A percentile compares a stretch with the other conserved stretches of the same genome.
phyloP scores from a whole-genome alignment of 2,797 vertebrate species.

The Coccyzus lansbergi region DNA sequence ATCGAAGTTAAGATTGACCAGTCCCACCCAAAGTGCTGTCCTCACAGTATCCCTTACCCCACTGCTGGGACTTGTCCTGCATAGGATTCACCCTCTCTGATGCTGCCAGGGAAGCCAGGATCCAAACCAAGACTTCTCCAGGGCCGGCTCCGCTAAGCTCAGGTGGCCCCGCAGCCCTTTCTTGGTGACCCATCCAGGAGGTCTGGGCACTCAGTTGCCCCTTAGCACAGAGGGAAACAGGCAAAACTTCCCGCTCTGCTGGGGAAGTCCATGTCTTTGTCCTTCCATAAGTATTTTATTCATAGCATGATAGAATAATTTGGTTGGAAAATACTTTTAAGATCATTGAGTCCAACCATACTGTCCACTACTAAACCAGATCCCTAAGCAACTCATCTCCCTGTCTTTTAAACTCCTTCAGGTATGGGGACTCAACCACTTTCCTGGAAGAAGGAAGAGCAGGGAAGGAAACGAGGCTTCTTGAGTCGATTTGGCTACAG shows the following conservation, averaged over 20 bases:
- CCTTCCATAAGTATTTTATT: not conserved
- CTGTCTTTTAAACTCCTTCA: too few species aligned
- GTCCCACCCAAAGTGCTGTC: not conserved
- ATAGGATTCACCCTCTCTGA: not conserved
- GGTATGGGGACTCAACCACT: too few species aligned
- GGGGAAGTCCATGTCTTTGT: not conserved
- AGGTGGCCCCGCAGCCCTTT: not conserved
- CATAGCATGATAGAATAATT: too few species aligned
- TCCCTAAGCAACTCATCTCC: too few species aligned
- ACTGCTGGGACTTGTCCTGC: not conserved
- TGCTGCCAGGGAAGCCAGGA: not conserved
- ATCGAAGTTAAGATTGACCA: not conserved
- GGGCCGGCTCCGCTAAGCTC: not conserved
- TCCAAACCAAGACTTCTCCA: not conserved
- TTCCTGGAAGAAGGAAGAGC: too few species aligned
- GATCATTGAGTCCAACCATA: too few species aligned
- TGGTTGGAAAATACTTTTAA: too few species aligned
- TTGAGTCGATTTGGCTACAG: too few species aligned
- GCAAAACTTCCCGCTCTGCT: not conserved
- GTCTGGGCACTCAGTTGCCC: accelerated
- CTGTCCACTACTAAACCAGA: too few species aligned
- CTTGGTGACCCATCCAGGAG: not conserved
- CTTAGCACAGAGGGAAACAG: not conserved
- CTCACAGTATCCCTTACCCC: not conserved
- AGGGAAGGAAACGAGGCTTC: too few species aligned